Evolutionary conservation across 2,797 vertebrate species (phyloP).

Genomic region (Artibeus lituratus): DNA sequence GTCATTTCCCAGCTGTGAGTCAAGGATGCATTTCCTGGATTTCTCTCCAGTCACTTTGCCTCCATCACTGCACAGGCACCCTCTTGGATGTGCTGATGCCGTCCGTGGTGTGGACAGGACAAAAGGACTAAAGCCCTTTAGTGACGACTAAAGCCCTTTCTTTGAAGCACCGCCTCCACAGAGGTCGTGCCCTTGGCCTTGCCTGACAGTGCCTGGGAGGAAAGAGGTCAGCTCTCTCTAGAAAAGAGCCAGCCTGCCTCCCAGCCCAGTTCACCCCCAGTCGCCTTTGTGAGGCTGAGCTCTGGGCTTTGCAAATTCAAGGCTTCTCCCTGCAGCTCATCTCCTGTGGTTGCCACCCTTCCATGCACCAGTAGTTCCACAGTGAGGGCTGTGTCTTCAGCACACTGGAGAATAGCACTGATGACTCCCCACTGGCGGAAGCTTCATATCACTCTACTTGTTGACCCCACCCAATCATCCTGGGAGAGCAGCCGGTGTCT

Average conservation of each 20-base stretch:
- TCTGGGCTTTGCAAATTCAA: not conserved
- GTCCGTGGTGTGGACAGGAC: not conserved
- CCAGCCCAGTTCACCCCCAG: not conserved
- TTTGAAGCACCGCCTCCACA: not conserved
- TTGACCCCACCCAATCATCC: not conserved
- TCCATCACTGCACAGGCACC: rapidly evolving
- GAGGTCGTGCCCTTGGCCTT: not conserved
- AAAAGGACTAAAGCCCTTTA: not conserved
- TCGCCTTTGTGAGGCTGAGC: not conserved
- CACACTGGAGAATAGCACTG: not conserved
- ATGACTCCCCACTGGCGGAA: not conserved
- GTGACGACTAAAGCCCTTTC: not conserved
- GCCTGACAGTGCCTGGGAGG: not conserved
- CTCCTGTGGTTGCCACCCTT: not conserved
- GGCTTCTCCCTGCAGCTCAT: not conserved
- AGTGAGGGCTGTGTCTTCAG: not conserved
- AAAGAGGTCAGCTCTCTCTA: not conserved
- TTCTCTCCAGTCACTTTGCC: not conserved
- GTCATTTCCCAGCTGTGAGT: not conserved
- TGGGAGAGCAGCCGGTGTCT: not conserved
- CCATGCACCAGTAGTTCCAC: not conserved
- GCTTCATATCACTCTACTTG: not conserved
- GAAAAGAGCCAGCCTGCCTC: not conserved
- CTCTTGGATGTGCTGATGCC: not conserved
- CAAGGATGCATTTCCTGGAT: not conserved